Evolutionary conservation across 2,113 vertebrate genomes (phyloP).

Genomic region (Mesoclemmys tuberculata): DNA sequence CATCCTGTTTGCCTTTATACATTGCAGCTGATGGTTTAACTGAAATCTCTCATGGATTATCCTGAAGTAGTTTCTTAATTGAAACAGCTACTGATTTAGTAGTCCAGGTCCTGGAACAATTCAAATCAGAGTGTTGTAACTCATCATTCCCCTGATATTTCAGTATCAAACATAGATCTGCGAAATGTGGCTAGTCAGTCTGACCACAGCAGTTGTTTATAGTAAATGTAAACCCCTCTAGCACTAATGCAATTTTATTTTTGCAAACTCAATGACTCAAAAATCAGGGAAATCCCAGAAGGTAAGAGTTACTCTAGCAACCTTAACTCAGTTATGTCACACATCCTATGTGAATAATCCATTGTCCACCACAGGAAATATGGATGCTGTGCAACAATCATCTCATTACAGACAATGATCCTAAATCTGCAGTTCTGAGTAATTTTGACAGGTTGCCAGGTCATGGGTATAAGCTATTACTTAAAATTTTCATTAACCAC

Average conservation of each 20-base stretch:
- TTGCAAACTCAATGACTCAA: slow-evolving; percentile 30
- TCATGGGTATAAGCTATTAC: background rate
- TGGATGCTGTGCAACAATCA: background rate
- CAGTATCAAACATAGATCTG: background rate
- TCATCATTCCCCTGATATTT: background rate
- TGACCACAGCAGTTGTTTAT: background rate
- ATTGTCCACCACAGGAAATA: slow-evolving; percentile 52
- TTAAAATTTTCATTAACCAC: background rate
- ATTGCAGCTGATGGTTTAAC: slow-evolving; percentile 60
- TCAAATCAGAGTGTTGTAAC: background rate
- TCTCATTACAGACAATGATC: slow-evolving; percentile 32
- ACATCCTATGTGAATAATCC: slow-evolving; percentile 45
- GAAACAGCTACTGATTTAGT: slow-evolving; percentile 17
- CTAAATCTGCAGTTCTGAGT: slow-evolving; percentile 13
- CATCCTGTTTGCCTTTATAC: slow-evolving; percentile 71
- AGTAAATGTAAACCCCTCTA: background rate
- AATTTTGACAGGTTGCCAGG: slow-evolving; percentile 19
- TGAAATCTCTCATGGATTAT: slow-evolving; percentile 65
- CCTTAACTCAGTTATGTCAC: background rate
- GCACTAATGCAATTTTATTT: background rate
- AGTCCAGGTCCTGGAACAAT: background rate
- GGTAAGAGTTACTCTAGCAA: slow-evolving; percentile 19
- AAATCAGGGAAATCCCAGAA: background rate
- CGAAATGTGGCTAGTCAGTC: background rate
- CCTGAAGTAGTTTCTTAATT: slow-evolving; percentile 56